A percentile compares a stretch with the other conserved stretches of the same genome.
Conservation (phyloP, 2,113 vertebrate genomes). For the Brachyhypopomus occidentalis region DNA sequence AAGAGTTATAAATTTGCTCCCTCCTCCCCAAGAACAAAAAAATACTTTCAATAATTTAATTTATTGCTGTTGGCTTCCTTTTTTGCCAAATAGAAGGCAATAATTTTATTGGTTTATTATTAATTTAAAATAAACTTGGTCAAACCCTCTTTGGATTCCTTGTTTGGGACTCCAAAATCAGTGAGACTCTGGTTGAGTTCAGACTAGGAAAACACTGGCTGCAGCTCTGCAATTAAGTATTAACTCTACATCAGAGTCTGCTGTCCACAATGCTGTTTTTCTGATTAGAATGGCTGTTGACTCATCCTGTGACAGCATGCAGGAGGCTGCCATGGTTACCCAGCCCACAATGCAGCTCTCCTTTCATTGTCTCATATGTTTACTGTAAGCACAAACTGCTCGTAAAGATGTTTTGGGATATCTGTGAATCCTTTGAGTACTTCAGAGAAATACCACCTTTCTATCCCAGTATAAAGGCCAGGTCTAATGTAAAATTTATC, state of each 20-base stretch:
- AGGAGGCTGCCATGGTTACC: constrained; percentile 48
- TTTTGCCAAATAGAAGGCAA: background rate
- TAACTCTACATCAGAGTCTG: constrained; percentile 34
- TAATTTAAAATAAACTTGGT: constrained; percentile 1
- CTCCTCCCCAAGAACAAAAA: too few species aligned
- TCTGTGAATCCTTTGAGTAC: constrained; percentile 33
- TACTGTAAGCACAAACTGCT: constrained; percentile 40
- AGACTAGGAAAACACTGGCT: constrained; percentile 9
- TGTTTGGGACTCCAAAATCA: background rate
- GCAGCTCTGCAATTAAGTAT: constrained; percentile 43
- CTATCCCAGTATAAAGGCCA: constrained; percentile 28
- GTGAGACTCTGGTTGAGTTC: constrained; percentile 11
- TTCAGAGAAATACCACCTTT: constrained; percentile 29
- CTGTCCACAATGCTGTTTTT: constrained; percentile 48
- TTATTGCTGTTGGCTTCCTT: too few species aligned
- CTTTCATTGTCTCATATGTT: constrained; percentile 53
- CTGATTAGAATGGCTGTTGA: constrained; percentile 47
- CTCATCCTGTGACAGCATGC: constrained; percentile 51
- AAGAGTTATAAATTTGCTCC: too few species aligned
- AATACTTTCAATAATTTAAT: too few species aligned
- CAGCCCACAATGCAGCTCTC: constrained; percentile 25
- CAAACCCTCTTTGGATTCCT: too few species aligned
- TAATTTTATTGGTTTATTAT: background rate
- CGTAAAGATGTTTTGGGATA: constrained; percentile 39
- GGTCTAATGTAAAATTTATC: constrained; percentile 55